These are phyloP conservation scores for Kobus ellipsiprymnus DNA, from an alignment of 2,113 vertebrate genomes.

Conservation along the genomic window DNA sequence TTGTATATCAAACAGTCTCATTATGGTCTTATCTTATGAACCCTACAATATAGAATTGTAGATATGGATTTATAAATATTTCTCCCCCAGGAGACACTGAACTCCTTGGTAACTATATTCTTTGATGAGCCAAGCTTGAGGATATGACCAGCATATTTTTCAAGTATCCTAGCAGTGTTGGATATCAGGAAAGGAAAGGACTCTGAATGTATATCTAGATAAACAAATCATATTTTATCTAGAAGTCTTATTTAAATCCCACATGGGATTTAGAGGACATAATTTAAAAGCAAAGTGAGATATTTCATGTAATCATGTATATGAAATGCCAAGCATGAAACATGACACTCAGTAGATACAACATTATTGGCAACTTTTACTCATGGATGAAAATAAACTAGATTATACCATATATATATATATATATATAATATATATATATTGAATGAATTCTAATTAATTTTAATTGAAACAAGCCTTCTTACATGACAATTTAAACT, in stretches of 20 bases:
- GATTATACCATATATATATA: neutral
- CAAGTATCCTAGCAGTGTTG: neutral
- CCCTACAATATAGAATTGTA: neutral
- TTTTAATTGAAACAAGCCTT: neutral
- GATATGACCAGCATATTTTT: neutral
- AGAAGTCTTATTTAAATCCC: neutral
- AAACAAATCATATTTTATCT: neutral
- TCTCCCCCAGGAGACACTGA: neutral
- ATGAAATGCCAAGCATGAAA: neutral
- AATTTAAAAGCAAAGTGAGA: neutral
- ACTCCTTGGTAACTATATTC: neutral
- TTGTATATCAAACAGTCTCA: neutral
- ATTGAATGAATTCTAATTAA: neutral
- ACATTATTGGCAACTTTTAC: neutral
- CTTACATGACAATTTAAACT: neutral
- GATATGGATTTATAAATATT: neutral
- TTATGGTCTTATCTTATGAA: neutral
- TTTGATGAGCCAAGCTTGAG: neutral
- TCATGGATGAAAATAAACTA: neutral
- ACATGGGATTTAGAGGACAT: neutral
- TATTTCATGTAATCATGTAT: neutral
- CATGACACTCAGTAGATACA: neutral
- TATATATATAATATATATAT: neutral
- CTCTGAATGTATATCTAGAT: neutral
- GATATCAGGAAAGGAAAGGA: neutral